Percentiles rank a stretch among this genome's conserved stretches.
Evolutionary conservation across 2,797 vertebrate genomes (phyloP).

Genomic region (Dromococcyx pavoninus): DNA sequence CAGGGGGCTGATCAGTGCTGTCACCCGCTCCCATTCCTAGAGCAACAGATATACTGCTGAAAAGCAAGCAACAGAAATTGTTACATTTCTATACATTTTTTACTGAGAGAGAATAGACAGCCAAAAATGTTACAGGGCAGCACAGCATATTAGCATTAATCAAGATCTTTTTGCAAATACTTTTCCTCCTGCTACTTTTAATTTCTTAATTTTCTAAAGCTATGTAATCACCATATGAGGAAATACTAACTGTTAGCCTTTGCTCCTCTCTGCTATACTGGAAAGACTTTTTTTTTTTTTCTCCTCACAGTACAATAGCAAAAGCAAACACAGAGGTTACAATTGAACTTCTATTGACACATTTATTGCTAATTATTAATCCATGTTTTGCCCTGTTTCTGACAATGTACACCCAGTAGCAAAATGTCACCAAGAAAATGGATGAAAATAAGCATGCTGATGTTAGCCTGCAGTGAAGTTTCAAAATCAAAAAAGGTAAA

Average conservation of each 20-base stretch:
- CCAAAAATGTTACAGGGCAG: neutral
- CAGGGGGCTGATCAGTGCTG: neutral
- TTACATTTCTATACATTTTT: neutral
- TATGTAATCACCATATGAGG: neutral
- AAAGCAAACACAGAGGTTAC: neutral
- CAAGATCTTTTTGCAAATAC: neutral
- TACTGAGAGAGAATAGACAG: neutral
- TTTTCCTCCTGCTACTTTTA: neutral
- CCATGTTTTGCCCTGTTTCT: neutral
- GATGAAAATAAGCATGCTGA: neutral
- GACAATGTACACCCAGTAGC: neutral
- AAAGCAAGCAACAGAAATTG: neutral
- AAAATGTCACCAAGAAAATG: neutral
- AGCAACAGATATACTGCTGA: neutral
- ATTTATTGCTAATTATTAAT: constrained; percentile 1
- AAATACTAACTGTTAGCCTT: neutral
- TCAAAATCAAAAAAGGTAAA: neutral
- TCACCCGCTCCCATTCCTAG: neutral
- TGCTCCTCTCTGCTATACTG: neutral
- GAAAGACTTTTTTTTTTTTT: neutral
- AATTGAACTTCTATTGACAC: neutral
- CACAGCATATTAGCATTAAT: fast-evolving
- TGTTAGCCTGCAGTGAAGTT: neutral
- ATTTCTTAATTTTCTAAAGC: neutral
- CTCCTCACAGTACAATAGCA: neutral